phyloP scores from a whole-genome alignment of 2,113 vertebrate species.

The Pseudopodoces humilis region DNA sequence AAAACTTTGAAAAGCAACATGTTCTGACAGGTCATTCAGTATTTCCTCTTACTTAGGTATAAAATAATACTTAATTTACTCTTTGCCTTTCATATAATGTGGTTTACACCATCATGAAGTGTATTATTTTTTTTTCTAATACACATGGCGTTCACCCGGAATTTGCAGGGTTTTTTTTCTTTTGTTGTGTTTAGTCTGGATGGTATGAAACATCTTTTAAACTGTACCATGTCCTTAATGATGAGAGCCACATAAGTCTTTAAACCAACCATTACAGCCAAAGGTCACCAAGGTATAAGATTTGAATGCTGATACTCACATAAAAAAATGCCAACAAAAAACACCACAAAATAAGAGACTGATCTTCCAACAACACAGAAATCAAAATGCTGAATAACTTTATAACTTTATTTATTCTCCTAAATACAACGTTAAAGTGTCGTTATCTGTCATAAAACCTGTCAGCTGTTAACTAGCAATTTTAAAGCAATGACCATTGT shows the following conservation, averaged over 20 bases:
- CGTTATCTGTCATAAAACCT: not conserved
- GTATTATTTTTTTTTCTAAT: not conserved
- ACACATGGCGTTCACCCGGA: not conserved
- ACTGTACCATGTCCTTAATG: not conserved
- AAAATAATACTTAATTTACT: not conserved
- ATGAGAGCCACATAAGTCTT: not conserved
- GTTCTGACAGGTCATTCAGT: not conserved
- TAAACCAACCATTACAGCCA: not conserved
- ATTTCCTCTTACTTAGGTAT: not conserved
- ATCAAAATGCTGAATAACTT: not conserved
- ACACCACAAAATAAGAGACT: not conserved
- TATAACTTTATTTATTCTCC: not conserved
- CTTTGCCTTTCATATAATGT: not conserved
- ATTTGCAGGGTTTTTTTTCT: not conserved
- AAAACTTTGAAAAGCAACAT: not conserved
- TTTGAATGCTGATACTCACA: not conserved
- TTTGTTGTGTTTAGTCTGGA: not conserved
- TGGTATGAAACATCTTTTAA: not conserved
- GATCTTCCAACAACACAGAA: not conserved
- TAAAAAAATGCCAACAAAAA: not conserved
- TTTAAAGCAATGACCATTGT: not conserved
- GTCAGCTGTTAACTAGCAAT: not conserved
- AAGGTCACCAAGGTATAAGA: not conserved
- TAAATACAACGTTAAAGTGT: rapidly evolving
- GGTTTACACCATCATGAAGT: not conserved